Evolutionary conservation across 1,140 invertebrate species (phyloP), one percentile per base, ranked within the genome.

Genomic region (Elysia chlorotica): DNA sequence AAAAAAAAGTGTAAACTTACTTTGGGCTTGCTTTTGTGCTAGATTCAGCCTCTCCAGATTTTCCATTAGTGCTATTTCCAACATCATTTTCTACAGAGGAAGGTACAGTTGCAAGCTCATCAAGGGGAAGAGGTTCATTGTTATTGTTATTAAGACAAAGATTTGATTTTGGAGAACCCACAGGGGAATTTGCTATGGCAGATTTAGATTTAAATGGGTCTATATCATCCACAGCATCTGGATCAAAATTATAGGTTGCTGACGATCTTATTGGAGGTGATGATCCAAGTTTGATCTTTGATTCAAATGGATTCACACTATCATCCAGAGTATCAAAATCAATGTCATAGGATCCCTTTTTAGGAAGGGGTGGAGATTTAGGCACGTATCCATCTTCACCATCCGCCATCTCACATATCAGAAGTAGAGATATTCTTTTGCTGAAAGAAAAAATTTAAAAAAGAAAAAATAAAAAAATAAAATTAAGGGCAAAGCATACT

Each of bases 251-350:
- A 4, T 3, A 25, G 10, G 48, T 6, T 14, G 1, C 2, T 14
- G 25, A 3, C 2, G 66, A 33, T 33, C 23, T 25, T 21, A 4
- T 35, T 41, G 67, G 54, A 23, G 67, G 54, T 57, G 67, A 70
- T 25, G 66, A 70, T 6, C 54, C 54, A n/a, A 70, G 23, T 37
- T 70, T 70, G 0, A 59, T 14, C 59, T 59, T 70, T 57, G 67
- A 30, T 28, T 57, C 53, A 59, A 70, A 70, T 57, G 67, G 67
- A 23, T 69, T 70, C 1, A 23, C 2, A 17, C 23, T 35, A 21
- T 70, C 67, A 59, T 70, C 67, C 23, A 70, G 25, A 28, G 53
- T 28, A 38, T 70, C 67, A 70, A 70, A 70, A 56, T 70, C 67
- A 57, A 59, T 54, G 37, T 59, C 28, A 36, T 70, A 70, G 14